A percentile compares a stretch with the other conserved stretches of the same genome.
phyloP scores from a whole-genome alignment of 2,113 vertebrate species.

The Toxotes chatareus region DNA sequence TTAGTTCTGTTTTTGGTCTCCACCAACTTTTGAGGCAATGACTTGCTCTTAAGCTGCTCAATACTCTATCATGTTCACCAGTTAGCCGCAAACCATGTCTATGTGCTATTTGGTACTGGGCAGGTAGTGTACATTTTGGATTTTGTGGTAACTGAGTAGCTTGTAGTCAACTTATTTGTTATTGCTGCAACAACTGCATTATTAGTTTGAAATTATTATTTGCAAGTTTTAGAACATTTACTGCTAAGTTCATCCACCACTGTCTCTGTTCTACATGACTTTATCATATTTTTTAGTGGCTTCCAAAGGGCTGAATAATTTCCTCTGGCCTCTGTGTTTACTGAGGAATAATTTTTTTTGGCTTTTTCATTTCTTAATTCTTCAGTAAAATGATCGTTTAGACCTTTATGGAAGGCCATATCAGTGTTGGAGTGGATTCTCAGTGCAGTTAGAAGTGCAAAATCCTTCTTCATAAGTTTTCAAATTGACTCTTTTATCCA shows the following conservation, averaged over 20 bases:
- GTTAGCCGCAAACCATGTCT: neutral
- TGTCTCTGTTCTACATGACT: constrained; percentile 13
- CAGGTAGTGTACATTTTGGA: neutral
- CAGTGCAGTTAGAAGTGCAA: neutral
- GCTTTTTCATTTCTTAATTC: constrained; percentile 10
- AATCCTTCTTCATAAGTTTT: constrained; percentile 31
- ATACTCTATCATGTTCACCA: neutral
- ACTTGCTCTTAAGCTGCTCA: neutral
- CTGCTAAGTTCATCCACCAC: neutral
- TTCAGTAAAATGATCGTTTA: constrained; percentile 5
- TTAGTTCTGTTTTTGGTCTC: neutral
- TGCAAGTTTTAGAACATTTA: neutral
- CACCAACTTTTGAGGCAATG: neutral
- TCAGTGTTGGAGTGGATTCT: neutral
- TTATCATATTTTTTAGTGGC: constrained; percentile 6
- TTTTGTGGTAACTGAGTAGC: too few species aligned
- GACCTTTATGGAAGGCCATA: neutral
- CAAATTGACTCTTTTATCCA: constrained; percentile 20
- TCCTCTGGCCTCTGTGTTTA: constrained; percentile 7
- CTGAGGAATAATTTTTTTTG: constrained; percentile 6
- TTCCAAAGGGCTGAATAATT: constrained; percentile 23
- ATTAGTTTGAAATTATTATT: constrained; percentile 18
- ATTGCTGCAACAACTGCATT: neutral
- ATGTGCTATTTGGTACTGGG: neutral
- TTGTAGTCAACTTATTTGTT: neutral